Base-by-base conservation (phyloP, 2,797 vertebrate genomes). In the Mus caroli region DNA sequence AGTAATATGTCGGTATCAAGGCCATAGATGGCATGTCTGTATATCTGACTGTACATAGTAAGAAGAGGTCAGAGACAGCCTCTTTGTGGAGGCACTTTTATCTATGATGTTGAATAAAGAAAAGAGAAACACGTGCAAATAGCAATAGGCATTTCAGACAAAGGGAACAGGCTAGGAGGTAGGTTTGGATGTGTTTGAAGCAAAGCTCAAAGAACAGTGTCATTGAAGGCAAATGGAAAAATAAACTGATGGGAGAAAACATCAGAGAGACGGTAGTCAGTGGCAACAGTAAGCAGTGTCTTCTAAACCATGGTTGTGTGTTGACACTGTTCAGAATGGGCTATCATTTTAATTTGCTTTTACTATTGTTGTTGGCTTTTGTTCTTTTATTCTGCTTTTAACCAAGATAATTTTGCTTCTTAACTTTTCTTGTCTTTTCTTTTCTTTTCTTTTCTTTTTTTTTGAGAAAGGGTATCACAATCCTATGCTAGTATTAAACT, bases 241-340 rank as follows among this genome's bases (percentile, higher is more conserved):
- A 34, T 24, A 90, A 90, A 40, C 12, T 31, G 7, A n/a, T 85
- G n/a, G 56, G 84, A 86, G 46, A 54, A 54, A 73, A 71, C 31
- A 31, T 92, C 75, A 90, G 76, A 91, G 54, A 92, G 24, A 46
- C 26, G 6, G 56, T 62, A 7, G 17, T 82, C 95, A 86, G n/a
- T 28, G 6, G 43, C 40, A 92, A 86, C 11, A 54, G 34, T 80
- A 95, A 71, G 13, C 64, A 78, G 37, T 54, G 46, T 58, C 37
- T 95, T 78, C 6, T 14, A 83, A 46, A 3, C 77, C 52, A 86
- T 13, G 34, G 43, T 67, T 91, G 76, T 19, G 8, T 88, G 58
- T 67, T 92, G 22, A 60, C 89, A 92, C 94, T 92, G 40, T 92
- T 94, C 22, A 88, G 79, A 89, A 62, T 91, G 26, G 52, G 28